phyloP scores from a whole-genome alignment of 2,888 invertebrate genomes.

The Drosophila histrio region DNA sequence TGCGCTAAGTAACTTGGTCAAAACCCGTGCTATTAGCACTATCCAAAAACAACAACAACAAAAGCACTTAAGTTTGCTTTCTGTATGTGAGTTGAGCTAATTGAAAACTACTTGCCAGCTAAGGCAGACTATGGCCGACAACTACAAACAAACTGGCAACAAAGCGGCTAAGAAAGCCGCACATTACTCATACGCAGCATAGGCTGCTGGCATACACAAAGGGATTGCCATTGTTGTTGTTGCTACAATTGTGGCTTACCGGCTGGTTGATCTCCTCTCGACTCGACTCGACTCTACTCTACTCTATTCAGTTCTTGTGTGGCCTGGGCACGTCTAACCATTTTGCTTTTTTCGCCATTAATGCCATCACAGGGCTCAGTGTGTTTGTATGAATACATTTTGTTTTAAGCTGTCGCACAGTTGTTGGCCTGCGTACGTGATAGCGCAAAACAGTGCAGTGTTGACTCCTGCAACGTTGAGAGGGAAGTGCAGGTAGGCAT shows the following conservation, averaged over 20 bases:
- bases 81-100: conserved; percentile 55
- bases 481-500: neutral
- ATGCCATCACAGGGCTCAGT: conserved; percentile 65
- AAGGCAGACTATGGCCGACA: conserved; percentile 17
- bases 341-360: conserved; percentile 69
- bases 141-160: conserved; percentile 35
- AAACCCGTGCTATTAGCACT: conserved; percentile 19
- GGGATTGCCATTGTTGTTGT: conserved; percentile 5
- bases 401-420: conserved; percentile 63
- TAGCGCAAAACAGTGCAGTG: conserved; percentile 39
- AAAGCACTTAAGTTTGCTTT: conserved; percentile 54
- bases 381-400: conserved; percentile 64
- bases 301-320: conserved; percentile 14
- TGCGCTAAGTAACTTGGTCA: conserved; percentile 41
- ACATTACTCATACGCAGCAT: conserved; percentile 74
- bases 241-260: conserved; percentile 45
- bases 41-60: conserved; percentile 26
- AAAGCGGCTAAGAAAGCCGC: conserved; percentile 61
- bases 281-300: conserved; percentile 6
- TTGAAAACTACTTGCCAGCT: conserved; percentile 69
- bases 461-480: neutral
- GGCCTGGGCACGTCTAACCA: conserved; percentile 63
- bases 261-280: conserved; percentile 22
- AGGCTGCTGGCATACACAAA: conserved; percentile 39
- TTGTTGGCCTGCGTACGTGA: conserved; percentile 49